A percentile compares a stretch with the other conserved stretches of the same genome.
Conservation (phyloP, 2,113 vertebrate genomes). For the Poecilia latipinna region DNA sequence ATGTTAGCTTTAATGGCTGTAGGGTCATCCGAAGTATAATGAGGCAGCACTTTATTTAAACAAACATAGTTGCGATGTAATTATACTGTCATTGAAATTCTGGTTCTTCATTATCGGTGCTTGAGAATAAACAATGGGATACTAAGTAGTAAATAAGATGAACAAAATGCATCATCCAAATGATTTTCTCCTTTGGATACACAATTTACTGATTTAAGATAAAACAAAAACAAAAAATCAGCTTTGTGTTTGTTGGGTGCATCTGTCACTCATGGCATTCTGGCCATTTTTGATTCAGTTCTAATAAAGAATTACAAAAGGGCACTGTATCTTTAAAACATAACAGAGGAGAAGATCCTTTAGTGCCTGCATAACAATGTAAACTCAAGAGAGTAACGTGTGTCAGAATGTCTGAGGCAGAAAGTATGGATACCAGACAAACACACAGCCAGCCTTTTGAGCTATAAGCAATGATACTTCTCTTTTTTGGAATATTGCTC, state of each 20-base stretch:
- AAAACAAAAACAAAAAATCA: not conserved
- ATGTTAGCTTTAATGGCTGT: conserved; percentile 13
- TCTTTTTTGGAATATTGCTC: conserved; percentile 22
- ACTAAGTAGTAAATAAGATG: conserved; percentile 49
- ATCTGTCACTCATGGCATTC: conserved; percentile 38
- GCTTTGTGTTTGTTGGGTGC: conserved; percentile 31
- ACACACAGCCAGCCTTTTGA: conserved; percentile 14
- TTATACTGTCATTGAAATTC: conserved; percentile 42
- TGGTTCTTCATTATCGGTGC: conserved; percentile 25
- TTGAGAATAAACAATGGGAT: conserved; percentile 38
- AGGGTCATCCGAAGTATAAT: conserved; percentile 23
- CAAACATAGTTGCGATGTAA: conserved; percentile 21
- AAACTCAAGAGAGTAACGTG: conserved; percentile 1
- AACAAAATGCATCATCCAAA: conserved; percentile 39
- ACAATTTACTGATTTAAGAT: conserved; percentile 30
- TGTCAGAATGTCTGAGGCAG: conserved; percentile 9
- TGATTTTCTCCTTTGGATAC: conserved; percentile 18
- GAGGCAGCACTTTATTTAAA: conserved; percentile 18
- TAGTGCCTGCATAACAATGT: conserved; percentile 23
- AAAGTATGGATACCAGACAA: conserved; percentile 22
- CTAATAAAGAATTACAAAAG: conserved; percentile 22
- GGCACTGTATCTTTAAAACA: not conserved
- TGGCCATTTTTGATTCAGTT: not conserved
- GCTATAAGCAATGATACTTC: conserved; percentile 26
- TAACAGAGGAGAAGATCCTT: not conserved